phyloP scores from a whole-genome alignment of 2,113 vertebrate genomes.

The Lepus americanus region DNA sequence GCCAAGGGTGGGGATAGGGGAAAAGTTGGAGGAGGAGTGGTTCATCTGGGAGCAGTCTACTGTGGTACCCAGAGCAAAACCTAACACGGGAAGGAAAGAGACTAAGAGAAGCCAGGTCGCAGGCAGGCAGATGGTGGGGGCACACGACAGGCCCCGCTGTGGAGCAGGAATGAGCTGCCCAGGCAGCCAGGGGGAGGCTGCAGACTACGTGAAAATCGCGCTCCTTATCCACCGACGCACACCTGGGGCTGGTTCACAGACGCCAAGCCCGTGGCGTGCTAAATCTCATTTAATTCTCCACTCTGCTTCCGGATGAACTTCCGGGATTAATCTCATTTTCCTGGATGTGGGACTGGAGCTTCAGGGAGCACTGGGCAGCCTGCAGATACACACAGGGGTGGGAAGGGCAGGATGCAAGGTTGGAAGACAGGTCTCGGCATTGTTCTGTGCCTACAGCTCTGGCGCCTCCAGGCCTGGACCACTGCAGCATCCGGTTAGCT shows the following conservation, averaged over 20 bases:
- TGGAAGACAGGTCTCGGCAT: not conserved
- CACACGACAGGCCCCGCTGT: not conserved
- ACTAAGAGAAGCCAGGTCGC: not conserved
- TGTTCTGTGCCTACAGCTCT: not conserved
- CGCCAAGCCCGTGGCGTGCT: not conserved
- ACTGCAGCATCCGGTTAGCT: not conserved
- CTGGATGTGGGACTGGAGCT: not conserved
- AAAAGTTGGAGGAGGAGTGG: not conserved
- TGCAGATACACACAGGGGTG: not conserved
- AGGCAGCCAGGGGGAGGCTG: not conserved
- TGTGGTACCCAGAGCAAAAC: not conserved
- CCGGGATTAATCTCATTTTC: slow-evolving; percentile 1
- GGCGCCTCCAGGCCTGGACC: not conserved
- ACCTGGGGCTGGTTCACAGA: not conserved
- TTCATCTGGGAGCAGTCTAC: not conserved
- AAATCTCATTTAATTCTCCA: not conserved
- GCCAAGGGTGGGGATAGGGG: not conserved
- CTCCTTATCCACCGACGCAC: not conserved
- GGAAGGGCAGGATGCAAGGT: not conserved
- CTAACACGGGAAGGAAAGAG: not conserved
- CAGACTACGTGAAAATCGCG: not conserved
- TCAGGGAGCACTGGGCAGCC: not conserved
- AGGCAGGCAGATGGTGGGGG: not conserved
- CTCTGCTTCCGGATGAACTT: not conserved
- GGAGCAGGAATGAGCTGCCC: not conserved